Conservation (phyloP, 2,888 invertebrate species). For the Volucella bombylans region DNA sequence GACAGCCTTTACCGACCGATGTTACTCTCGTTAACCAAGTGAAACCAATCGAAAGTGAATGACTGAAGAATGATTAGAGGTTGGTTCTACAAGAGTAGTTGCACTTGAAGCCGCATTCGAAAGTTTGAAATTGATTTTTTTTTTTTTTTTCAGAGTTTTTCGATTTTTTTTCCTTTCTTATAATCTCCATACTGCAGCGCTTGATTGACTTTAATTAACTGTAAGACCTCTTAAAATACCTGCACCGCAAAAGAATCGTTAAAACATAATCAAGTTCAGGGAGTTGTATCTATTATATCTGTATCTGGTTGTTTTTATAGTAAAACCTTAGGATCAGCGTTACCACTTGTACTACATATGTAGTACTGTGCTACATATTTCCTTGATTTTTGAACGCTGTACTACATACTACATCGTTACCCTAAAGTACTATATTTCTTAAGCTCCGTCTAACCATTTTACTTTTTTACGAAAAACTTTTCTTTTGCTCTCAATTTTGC, state of each 20-base stretch:
- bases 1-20: slow-evolving; percentile 20
- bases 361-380: too few relatives aligned
- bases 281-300: neutral
- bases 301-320: neutral
- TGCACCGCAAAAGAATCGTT: slow-evolving; percentile 23
- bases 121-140: slow-evolving; percentile 4
- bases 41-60: slow-evolving; percentile 71
- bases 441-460: too few relatives aligned
- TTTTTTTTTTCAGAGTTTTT: too few relatives aligned
- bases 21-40: slow-evolving; percentile 47
- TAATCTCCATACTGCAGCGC: neutral
- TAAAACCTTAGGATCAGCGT: too few relatives aligned
- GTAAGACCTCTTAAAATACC: slow-evolving; percentile 6
- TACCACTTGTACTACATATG: too few relatives aligned
- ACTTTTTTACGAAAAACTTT: too few relatives aligned
- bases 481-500: too few relatives aligned
- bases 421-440: too few relatives aligned
- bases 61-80: slow-evolving; percentile 9
- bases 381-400: too few relatives aligned
- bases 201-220: slow-evolving; percentile 43
- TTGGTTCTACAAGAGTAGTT: slow-evolving; percentile 31
- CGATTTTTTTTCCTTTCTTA: neutral
- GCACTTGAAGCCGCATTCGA: slow-evolving; percentile 38
- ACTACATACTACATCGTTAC: too few relatives aligned
- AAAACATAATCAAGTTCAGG: neutral